Base-by-base conservation (phyloP, 2,888 invertebrate species). In the Drosophila heteroneura region DNA sequence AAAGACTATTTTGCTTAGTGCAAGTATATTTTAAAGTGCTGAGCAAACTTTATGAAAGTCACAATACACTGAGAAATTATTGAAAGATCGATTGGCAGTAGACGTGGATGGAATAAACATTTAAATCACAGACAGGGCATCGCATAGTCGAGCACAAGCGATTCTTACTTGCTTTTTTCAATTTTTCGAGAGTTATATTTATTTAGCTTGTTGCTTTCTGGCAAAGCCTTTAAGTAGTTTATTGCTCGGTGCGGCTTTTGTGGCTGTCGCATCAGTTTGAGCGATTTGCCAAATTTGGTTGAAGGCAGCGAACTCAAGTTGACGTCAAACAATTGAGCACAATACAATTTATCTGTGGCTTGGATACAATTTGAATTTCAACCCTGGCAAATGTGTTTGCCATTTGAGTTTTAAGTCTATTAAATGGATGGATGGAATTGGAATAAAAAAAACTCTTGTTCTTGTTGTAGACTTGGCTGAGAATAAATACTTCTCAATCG, bases 171-270 rank as follows among this genome's bases (percentile, higher is more conserved):
- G 22, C 1, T 60, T 69, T 61, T 67, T 80, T 70, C 70, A 73
- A 73, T 78, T 69, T 72, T 75, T 83, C 49, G 54, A 70, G 72
- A 69, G 81, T 47, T 72, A 81, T 86, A 83, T 83, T 83, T 84
- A 84, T 87, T 87, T 82, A 82, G 87, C 84, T 70, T 71, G 81
- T 85, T 68, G 70, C 79, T 79, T 39, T 69, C 44, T 39, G 76
- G 47, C 56, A 70, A 70, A 76, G 64, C 69, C 76, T 82, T 79
- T 65, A 80, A 76, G 70, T 76, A 76, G 70, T 82, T 82, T 67
- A 79, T 79, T 67, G 77, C 75, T 57, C 53, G 75, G 39, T 58
- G 44, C 44, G 51, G 61, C 75, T 62, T 61, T 61, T 63, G 71
- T 39, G 76, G 51, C 61, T 74, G 69, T 66, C 63, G 75, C 70